Evolutionary conservation across 2,113 vertebrate genomes (phyloP).

Genomic region (Corythaeola cristata): DNA sequence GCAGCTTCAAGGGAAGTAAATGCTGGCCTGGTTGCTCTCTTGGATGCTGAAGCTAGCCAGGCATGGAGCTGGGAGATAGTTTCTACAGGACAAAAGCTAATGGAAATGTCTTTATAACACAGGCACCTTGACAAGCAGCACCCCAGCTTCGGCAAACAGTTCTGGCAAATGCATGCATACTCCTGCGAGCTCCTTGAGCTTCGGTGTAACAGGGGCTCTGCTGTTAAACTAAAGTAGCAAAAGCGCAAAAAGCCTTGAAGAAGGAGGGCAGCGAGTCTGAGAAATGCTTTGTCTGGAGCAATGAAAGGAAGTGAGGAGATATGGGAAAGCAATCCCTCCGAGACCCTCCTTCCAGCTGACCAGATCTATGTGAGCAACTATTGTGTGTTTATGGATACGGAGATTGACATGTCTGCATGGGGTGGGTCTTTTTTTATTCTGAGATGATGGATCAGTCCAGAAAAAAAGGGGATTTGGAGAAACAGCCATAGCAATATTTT

Average conservation of each 20-base stretch:
- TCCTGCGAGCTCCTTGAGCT: background rate
- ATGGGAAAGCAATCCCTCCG: fast-evolving
- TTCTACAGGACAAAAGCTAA: background rate
- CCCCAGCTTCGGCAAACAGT: background rate
- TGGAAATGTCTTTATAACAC: background rate
- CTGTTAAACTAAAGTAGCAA: background rate
- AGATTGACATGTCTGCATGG: background rate
- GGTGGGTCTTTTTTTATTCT: background rate
- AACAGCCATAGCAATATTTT: background rate
- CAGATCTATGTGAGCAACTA: fast-evolving
- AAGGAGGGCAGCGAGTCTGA: background rate
- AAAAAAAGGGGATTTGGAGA: background rate
- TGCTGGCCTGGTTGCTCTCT: background rate
- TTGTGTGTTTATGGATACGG: background rate
- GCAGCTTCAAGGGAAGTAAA: background rate
- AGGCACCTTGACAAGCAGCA: background rate
- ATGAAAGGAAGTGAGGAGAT: background rate
- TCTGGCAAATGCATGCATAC: fast-evolving
- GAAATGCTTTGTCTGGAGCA: background rate
- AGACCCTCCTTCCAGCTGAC: background rate
- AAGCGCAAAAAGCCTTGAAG: background rate
- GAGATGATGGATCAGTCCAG: background rate
- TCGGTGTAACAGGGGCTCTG: fast-evolving
- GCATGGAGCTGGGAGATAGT: background rate
- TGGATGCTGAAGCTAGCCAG: background rate